Percentiles rank a stretch among this genome's conserved stretches.
Evolutionary conservation across 2,113 vertebrate species (phyloP).

Genomic region (Copsychus sechellarum): DNA sequence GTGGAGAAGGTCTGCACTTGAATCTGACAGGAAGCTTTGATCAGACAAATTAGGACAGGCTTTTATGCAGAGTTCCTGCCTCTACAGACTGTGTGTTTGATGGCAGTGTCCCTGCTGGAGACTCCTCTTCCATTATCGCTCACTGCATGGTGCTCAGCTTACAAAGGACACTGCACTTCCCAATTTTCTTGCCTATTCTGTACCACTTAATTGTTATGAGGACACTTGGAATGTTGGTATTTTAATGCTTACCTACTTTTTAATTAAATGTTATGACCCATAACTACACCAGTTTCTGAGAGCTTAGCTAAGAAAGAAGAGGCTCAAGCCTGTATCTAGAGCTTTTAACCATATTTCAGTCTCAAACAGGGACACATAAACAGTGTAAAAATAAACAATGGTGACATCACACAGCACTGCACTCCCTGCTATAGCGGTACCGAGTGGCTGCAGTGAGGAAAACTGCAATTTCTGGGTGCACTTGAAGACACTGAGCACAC

Average conservation of each 20-base stretch:
- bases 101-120: conserved; percentile 1
- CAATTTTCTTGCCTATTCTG: not conserved
- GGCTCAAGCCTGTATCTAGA: not conserved
- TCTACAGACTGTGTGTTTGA: not conserved
- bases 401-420: not conserved
- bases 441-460: not conserved
- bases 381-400: not conserved
- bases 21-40: conserved; percentile 25
- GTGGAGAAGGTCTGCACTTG: conserved; percentile 7
- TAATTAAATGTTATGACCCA: not conserved
- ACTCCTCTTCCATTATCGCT: conserved; percentile 28
- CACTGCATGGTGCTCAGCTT: not conserved
- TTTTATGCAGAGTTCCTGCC: not conserved
- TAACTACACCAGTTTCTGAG: not conserved
- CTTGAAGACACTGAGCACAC: not conserved
- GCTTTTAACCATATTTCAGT: not conserved
- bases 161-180: conserved; percentile 2
- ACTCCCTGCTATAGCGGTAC: not conserved
- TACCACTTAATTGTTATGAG: not conserved
- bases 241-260: not conserved
- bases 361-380: not conserved
- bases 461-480: not conserved
- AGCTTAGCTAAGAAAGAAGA: not conserved
- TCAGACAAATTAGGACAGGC: conserved; percentile 38
- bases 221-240: not conserved